Evolutionary conservation across 1,140 invertebrate species (phyloP), one percentile per base, ranked within the genome.

Genomic region (Bombus sylvicola): DNA sequence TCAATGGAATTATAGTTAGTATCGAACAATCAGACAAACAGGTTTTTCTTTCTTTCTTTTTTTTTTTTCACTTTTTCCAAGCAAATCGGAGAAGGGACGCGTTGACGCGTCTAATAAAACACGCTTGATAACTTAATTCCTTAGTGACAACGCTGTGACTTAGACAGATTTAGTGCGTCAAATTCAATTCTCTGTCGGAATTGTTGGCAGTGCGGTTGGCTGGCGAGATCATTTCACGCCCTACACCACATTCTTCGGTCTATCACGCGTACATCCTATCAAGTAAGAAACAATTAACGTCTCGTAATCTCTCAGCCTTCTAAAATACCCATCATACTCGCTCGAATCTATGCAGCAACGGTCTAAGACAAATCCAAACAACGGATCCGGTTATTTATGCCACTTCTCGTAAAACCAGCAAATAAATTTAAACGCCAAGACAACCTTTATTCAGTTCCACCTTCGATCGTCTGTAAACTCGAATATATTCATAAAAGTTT

Each of bases 141-240:
- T 47, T 13, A 10, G 31, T 31, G 72, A 66, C 31, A 68, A 39
- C 28, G 64, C 18, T 12, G 13, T 43, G 74, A 69, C 62, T 34
- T 53, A 5, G 39, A 68, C 62, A 57, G 43, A 77, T 83, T 83
- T 77, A 69, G 18, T 25, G 43, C 43, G 64, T 83, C 73, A 43
- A 47, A 77, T 39, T 57, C 74, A 78, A 83, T 83, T 77, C 39
- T 64, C 43, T 53, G 47, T 77, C 10, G 62, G 47, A 83, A 77
- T 77, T 77, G 74, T 83, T 83, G 81, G 73, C 81, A 83, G 6
- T 41, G 57, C 12, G n/a, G n/a, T 69, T 39, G 62, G 81, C 64
- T 53, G 62, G 62, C 4, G 34, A 43, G 28, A 64, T 76, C 62
- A 53, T 75, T 66, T 47, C 59, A 25, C 66, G 25, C 59, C 28